phyloP scores from a whole-genome alignment of 37 sponge, comb jelly and placozoan genomes.

The Halisarca cf. caerulea region DNA sequence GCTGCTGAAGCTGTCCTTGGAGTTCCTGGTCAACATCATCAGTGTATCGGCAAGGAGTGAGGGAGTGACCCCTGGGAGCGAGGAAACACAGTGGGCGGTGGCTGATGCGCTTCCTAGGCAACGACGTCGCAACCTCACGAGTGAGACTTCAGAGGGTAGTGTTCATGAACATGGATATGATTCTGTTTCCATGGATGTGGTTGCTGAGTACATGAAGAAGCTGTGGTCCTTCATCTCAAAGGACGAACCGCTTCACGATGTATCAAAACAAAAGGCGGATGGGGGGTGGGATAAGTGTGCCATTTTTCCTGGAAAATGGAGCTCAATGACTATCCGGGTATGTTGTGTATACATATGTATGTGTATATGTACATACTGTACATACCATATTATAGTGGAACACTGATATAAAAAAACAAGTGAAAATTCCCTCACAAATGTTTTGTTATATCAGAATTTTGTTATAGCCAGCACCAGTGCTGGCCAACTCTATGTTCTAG shows the following conservation, averaged over 20 bases:
- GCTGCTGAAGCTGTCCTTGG: slow-evolving; percentile 74
- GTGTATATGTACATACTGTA: too few species aligned
- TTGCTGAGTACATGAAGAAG: slow-evolving; percentile 7
- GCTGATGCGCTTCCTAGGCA: not conserved
- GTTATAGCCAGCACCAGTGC: too few species aligned
- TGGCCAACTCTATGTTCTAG: too few species aligned
- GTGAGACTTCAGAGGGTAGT: slow-evolving; percentile 21
- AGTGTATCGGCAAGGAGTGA: slow-evolving; percentile 42
- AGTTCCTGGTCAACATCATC: slow-evolving; percentile 56
- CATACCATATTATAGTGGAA: too few species aligned
- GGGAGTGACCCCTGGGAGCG: not conserved
- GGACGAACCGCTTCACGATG: not conserved
- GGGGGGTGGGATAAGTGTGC: not conserved
- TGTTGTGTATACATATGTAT: too few species aligned
- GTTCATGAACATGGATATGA: not conserved
- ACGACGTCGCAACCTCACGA: not conserved
- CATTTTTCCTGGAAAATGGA: not conserved
- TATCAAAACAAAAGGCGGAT: not conserved
- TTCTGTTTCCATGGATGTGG: slow-evolving; percentile 4
- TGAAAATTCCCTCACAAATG: too few species aligned
- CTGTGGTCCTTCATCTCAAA: slow-evolving; percentile 12
- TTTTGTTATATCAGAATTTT: too few species aligned
- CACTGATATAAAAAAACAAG: too few species aligned
- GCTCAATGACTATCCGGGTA: not conserved
- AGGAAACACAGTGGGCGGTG: not conserved